Evolutionary conservation across 2,797 vertebrate species (phyloP), one percentile per base, ranked within the genome.

Genomic region (Smutsia temminckii): DNA sequence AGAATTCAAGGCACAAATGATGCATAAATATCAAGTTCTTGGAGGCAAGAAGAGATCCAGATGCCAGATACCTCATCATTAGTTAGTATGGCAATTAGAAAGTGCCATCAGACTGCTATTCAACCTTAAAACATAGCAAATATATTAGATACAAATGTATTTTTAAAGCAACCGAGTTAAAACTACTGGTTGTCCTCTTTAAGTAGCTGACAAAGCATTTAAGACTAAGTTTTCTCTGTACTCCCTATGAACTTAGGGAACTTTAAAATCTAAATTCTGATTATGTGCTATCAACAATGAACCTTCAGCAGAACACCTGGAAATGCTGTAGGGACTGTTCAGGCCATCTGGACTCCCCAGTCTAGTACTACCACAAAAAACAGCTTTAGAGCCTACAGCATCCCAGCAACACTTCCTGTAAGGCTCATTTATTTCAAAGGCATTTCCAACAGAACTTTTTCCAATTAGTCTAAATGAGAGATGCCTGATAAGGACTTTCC

Each of bases 361-460:
- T 68, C 72, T 79, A 55, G 21, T 66, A 37, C 53, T 85, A 37
- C 17, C 91, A 59, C 87, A 91, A 93, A 91, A 29, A 81, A 87
- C 1, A 90, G 53, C n/a, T 92, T 85, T 71, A 77, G 42, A 57
- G n/a, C 51, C 72, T 69, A 84, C 0, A 49, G 40, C 37, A 83
- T 27, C 61, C 66, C 53, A 89, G 42, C 9, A 91, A 88, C 57
- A 80, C 21, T 85, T 90, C 25, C 2, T 29, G 13, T 85, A 79
- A 71, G n/a, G 29, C 32, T 68, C 81, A 57, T 93, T 71, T 94
- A 79, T 72, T 93, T 93, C 83, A 93, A 94, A 94, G 86, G 53
- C 55, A 91, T 91, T 84, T 84, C 66, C 66, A 93, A 80, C 9
- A 93, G 59, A 80, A 93, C 20, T 75, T 88, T 84, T 93, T 57